Evolutionary conservation across 2,113 vertebrate species (phyloP), one percentile per base, ranked within the genome.

Genomic region (Galeopterus variegatus): DNA sequence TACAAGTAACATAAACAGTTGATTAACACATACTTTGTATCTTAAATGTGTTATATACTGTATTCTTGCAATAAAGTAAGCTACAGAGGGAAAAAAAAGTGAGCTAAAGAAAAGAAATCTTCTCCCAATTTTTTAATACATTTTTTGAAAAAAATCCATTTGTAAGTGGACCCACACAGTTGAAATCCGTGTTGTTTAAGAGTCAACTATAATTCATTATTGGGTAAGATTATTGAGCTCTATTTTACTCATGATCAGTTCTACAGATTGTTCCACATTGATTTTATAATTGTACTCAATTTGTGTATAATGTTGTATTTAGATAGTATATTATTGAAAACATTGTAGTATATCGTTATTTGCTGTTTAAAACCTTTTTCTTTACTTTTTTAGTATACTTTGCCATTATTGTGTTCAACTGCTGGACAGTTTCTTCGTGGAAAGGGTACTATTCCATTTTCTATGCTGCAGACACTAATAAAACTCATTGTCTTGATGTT

Each of bases 401-500:
- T 99, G 82, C 99, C 99, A 36, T 75, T 99, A 92, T 97, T 99
- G 93, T 97, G 99, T 97, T 99, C 99, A 94, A 99, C 99, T 14
- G 97, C 99, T 50, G 92, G 99, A 28, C 99, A 99, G 93, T 99
- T 99, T 94, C 95, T 99, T 79, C 98, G 97, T 97, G 99, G 99
- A 33, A 99, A 99, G 98, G 99, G 99, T 76, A 98, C 98, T 81
- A 99, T 99, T 98, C 99, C 99, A 0, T 99, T 99, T 41, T 98
- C 99, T n/a, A 97, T 99, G 98, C 99, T 99, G 45, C 99, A 99
- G 90, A 99, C 99, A 5, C 97, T 99, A 48, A 97, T 99, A 94
- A 99, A 99, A 94, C 99, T 99, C 85, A 99, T 99, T 70, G 99
- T 99, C 88, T 98, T 99, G 15, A 98, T 99, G 98, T 99, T 99